Base-by-base conservation (phyloP, 1,140 invertebrate genomes). In the Samia ricini region DNA sequence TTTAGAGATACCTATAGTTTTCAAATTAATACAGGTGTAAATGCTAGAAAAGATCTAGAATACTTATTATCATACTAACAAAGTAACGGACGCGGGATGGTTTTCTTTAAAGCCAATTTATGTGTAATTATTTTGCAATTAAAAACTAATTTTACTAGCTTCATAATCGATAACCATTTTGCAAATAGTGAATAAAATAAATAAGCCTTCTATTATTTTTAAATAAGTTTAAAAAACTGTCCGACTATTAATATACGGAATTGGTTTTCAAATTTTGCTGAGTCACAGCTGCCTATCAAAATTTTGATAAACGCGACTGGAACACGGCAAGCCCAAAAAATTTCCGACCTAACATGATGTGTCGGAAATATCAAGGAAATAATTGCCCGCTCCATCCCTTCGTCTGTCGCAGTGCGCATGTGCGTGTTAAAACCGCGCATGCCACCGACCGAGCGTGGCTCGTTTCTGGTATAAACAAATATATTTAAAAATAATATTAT, bases 351-450 rank as follows among this genome's bases (percentile, higher is more conserved):
- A 59, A 62, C 58, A 72, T 66, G 67, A 55, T 65, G 65, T 68
- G 61, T 63, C 82, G 82, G 84, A 87, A 81, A 85, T 81, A 75
- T 76, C 71, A 78, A 66, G 65, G 62, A 71, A 77, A 75, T 79
- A 76, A 86, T 82, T 77, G 77, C 76, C 74, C 68, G 61, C n/a
- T n/a, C 52, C 64, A 51, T 51, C 54, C 42, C 26, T 19, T 49
- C 8, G 12, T 8, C 2, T 7, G 23, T 3, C 51, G 15, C 18
- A 73, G 3, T 26, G 68, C 84, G 84, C 84, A 85, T 81, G 79
- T 65, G 81, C 68, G 29, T 42, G 52, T 29, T 23, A 62, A 62
- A 33, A 52, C 67, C 74, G 82, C 81, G 84, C 84, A 85, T 87
- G 84, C 66, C 79, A 76, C 59, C 52, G 56, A 26, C 18, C 50